Percentiles rank a stretch among this genome's conserved stretches.
Evolutionary conservation across 35 echinoderm and acorn worm species (phyloP).

Genomic region (Heliocidaris tuberculata): DNA sequence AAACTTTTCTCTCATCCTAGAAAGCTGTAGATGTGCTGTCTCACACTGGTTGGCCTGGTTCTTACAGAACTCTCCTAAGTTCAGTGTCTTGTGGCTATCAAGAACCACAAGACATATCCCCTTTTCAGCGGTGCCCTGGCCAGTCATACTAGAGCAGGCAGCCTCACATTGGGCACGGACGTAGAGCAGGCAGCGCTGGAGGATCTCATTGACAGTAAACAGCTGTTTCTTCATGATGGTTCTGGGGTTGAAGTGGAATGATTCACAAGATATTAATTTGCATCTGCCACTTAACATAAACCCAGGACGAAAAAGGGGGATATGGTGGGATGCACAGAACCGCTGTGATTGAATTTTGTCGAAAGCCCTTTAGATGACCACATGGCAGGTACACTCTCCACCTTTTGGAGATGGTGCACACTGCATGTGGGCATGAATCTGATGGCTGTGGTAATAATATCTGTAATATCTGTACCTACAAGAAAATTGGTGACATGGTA

Average conservation of each 20-base stretch:
- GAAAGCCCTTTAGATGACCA: too few species aligned
- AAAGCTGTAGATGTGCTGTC: constrained; percentile 65
- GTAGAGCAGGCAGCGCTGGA: constrained; percentile 92
- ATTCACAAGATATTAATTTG: too few species aligned
- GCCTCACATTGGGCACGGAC: constrained; percentile 88
- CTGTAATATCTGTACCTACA: too few species aligned
- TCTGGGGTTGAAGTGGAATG: constrained; percentile 46
- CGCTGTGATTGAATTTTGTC: too few species aligned
- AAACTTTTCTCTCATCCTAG: constrained; percentile 79
- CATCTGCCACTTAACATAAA: background rate
- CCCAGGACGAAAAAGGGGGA: background rate
- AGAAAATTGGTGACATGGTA: too few species aligned
- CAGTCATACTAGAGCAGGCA: constrained; percentile 71
- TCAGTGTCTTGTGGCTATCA: constrained; percentile 64
- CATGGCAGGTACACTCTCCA: too few species aligned
- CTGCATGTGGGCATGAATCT: too few species aligned
- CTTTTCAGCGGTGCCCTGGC: constrained; percentile 74
- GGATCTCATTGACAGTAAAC: constrained; percentile 96
- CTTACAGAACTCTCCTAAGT: constrained; percentile 80
- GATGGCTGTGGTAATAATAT: too few species aligned
- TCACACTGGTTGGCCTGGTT: constrained; percentile 89
- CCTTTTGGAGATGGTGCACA: too few species aligned
- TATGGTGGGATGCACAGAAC: too few species aligned
- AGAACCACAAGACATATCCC: constrained; percentile 74
- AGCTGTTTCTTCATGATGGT: constrained; percentile 77